These are phyloP conservation scores for Eleginops maclovinus DNA, from an alignment of 2,113 vertebrate species.

Conservation along the genomic window DNA sequence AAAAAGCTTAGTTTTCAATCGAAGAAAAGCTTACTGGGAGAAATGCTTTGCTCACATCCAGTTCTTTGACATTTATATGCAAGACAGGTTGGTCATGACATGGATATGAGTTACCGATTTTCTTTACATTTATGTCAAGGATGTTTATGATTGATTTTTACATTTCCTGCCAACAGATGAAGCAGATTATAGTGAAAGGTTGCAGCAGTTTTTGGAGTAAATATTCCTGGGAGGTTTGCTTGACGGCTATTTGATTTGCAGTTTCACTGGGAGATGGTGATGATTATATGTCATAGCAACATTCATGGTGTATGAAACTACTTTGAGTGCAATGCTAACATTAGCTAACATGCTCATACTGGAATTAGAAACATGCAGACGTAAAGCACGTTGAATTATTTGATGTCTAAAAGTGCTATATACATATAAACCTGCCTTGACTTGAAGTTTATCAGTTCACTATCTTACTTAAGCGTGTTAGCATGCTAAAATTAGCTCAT, in stretches of 20 bases:
- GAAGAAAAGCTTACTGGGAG: neutral
- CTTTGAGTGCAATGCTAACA: neutral
- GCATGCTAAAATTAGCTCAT: neutral
- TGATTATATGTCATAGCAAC: slow-evolving; percentile 12
- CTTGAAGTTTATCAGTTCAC: neutral
- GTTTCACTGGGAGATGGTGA: slow-evolving; percentile 25
- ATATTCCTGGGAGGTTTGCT: slow-evolving; percentile 50
- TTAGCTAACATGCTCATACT: neutral
- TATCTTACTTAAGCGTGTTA: neutral
- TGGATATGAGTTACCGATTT: slow-evolving; percentile 15
- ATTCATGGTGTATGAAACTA: neutral
- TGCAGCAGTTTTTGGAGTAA: slow-evolving; percentile 18
- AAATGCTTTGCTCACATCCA: slow-evolving; percentile 2
- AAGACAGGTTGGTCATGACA: neutral
- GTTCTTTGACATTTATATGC: slow-evolving; percentile 4
- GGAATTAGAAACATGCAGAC: neutral
- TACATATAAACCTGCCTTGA: too few relatives aligned
- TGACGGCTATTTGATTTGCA: slow-evolving; percentile 42
- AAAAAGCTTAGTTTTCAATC: slow-evolving; percentile 14
- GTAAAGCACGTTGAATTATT: neutral
- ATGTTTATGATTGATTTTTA: slow-evolving; percentile 44
- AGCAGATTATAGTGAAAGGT: slow-evolving; percentile 42
- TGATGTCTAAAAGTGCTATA: too few relatives aligned
- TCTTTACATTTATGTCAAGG: neutral
- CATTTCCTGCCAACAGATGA: slow-evolving; percentile 36